Evolutionary conservation across 2,797 vertebrate genomes (phyloP), one percentile per base, ranked within the genome.

Genomic region (Arnoldichthys spilopterus): DNA sequence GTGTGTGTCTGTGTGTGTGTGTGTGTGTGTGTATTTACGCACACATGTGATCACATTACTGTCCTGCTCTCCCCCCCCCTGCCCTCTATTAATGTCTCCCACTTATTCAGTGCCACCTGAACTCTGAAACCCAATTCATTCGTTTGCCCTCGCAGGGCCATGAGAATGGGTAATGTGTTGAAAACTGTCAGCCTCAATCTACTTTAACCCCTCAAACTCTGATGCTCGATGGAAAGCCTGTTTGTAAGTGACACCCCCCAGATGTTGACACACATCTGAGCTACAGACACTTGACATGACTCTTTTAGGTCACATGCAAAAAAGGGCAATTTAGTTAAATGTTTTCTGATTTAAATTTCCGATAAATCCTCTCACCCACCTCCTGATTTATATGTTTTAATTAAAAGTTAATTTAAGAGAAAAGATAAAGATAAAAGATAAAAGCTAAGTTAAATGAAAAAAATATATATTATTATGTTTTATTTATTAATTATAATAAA

Each of bases 131-230:
- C 63, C 43, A 40, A 45, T 75, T 69, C 77, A 45, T 80, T 78
- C 70, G 67, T 54, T 80, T 70, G 66, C 72, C 81, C 63, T 68
- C 53, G 20, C 53, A 26, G 53, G 79, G 63, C 72, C 47, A 49
- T 83, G 74, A 66, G 79, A 81, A 81, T 37, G 72, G 74, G 53
- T 53, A 71, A 75, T 53, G 74, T 83, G 82, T 82, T 80, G 53
- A 85, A 82, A 78, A 72, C 62, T 76, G 79, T 76, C 81, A 72
- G n/a, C 40, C 66, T 85, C 80, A 78, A 73, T 75, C 79, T 78
- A 40, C 37, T 71, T 85, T 82, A 67, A 85, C 76, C 81, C 59
- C 69, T 67, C 47, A 71, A 72, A 76, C 58, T 37, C 66, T 45
- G 73, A 37, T 34, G 37, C 49, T 72, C 74, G 45, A 58, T 20